Evolutionary conservation across 2,113 vertebrate species (phyloP).

Genomic region (Nestor notabilis): DNA sequence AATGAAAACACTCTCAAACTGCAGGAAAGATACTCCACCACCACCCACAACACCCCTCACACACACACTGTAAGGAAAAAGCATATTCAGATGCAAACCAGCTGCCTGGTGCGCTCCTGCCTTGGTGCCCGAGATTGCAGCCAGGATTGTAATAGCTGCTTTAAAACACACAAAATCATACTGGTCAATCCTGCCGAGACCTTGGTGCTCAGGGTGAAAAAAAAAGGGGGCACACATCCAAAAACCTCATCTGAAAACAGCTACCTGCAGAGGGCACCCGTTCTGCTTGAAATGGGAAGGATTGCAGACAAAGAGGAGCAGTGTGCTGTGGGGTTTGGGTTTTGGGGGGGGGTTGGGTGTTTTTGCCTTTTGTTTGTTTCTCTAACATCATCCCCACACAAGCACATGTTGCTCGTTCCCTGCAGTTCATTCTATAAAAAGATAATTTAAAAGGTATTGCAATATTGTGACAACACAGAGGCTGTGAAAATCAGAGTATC

Average conservation of each 20-base stretch:
- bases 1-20: background rate
- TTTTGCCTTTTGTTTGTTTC: background rate
- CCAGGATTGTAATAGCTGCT: background rate
- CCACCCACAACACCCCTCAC: background rate
- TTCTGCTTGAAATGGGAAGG: background rate
- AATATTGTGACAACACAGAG: background rate
- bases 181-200: background rate
- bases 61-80: background rate
- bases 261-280: constrained; percentile 59
- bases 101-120: background rate
- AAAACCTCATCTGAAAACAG: background rate
- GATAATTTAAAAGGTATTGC: background rate
- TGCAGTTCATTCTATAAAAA: background rate
- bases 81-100: background rate
- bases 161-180: background rate
- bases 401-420: background rate
- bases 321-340: background rate
- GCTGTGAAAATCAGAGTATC: background rate
- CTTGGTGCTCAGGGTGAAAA: background rate
- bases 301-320: background rate
- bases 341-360: background rate
- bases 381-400: background rate
- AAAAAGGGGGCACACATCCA: background rate
- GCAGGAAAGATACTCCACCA: background rate
- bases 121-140: background rate